Evolutionary conservation across 2,888 invertebrate genomes (phyloP), one percentile per base, ranked within the genome.

Genomic region (Parascotia fuliginaria): DNA sequence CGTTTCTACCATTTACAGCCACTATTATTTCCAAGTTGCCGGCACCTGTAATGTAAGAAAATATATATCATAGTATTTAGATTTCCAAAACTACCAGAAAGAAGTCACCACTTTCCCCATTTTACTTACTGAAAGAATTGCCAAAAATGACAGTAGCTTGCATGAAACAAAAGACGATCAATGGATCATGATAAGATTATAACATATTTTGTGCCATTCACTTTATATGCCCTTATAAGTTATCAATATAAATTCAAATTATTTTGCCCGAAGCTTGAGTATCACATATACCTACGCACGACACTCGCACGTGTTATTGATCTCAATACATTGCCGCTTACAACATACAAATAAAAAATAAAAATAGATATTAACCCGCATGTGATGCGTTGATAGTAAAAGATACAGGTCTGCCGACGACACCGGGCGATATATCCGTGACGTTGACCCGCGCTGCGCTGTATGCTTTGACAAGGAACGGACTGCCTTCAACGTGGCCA

Each of bases 1-100:
- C 98, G 87, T 99, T 99, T 75, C 98, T 95, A 9, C 98, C 98
- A 74, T 96, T 97, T 1, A 98, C 98, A 0, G 98, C 98, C 0
- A 99, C 98, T 55, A 99, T 98, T 44, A 99, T 99, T 91, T 99
- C 99, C 77, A 99, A 93, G 87, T 99, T 99, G 15, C 99, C 99
- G 39, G 98, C 98, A 56, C 99, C 98, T 73, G 93, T 42, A 56
- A 65, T 7, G 40, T 22, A 46, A 4, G 11, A 13, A 24, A 24
- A 24, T 6, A 24, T 6, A 7, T 3, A 19, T 3, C 5, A 19
- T 19, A 19, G 19, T 19, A 19, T 19, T 3, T 3, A 19, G 5
- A 2, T 3, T 19, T 5, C 19, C 5, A 19, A 5, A 19, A 5
- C 2, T 3, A 19, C 2, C 2, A 19, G 3, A 19, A 19, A 19